phyloP scores from a whole-genome alignment of 2,113 vertebrate species.

The Nestor notabilis region DNA sequence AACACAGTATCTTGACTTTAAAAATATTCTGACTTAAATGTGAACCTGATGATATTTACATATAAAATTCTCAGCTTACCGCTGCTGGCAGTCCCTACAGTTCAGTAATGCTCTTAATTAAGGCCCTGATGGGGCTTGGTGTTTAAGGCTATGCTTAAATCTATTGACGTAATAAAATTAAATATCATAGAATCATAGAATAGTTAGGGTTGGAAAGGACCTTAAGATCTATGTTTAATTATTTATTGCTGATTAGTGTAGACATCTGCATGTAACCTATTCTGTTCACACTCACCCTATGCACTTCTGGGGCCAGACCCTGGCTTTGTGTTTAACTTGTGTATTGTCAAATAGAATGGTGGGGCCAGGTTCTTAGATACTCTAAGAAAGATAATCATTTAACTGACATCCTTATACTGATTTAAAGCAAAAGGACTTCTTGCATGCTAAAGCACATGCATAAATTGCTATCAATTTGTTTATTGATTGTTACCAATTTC shows the following conservation, averaged over 20 bases:
- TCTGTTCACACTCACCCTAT: not conserved
- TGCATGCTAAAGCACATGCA: not conserved
- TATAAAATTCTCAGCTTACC: not conserved
- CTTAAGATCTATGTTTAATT: not conserved
- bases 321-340: not conserved
- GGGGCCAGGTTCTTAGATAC: not conserved
- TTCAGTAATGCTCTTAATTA: not conserved
- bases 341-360: not conserved
- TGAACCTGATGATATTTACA: not conserved
- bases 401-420: not conserved
- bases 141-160: not conserved
- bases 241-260: not conserved
- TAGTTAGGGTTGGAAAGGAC: too few relatives aligned
- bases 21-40: not conserved
- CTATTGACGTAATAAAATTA: not conserved
- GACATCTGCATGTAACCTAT: not conserved
- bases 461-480: not conserved
- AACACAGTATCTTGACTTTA: not conserved
- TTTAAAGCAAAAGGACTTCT: not conserved
- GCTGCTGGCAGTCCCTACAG: not conserved
- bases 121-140: not conserved
- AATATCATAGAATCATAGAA: too few relatives aligned
- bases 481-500: not conserved
- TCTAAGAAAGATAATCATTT: not conserved
- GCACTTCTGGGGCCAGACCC: not conserved